Conservation (phyloP, 2,888 invertebrate species). For the Emmelina monodactyla region DNA sequence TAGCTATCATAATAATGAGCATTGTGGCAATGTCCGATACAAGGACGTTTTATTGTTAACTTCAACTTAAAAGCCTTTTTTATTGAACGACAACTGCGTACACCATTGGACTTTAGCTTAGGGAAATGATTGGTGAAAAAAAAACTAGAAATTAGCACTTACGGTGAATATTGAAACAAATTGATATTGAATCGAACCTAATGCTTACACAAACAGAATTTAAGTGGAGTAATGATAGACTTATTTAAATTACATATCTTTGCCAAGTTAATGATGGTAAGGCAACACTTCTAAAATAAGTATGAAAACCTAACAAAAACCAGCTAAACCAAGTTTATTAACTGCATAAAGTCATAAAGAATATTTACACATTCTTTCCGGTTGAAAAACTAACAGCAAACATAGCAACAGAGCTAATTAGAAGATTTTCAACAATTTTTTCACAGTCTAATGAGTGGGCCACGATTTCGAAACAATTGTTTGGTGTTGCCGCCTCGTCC, state of each 20-base stretch:
- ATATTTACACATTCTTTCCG: constrained; percentile 32
- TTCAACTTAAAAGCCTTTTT: constrained; percentile 15
- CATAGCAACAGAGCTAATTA: constrained; percentile 36
- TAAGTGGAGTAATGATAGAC: too few species aligned
- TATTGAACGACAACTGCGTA: not conserved
- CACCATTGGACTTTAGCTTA: not conserved
- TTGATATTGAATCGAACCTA: too few species aligned
- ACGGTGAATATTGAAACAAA: too few species aligned
- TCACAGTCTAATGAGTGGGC: constrained; percentile 30
- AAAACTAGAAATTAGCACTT: too few species aligned
- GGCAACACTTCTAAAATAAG: too few species aligned
- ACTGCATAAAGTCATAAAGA: constrained; percentile 34
- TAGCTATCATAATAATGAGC: constrained; percentile 11
- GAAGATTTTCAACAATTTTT: constrained; percentile 31
- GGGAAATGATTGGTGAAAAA: too few species aligned
- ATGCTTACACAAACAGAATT: too few species aligned
- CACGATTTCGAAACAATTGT: constrained; percentile 33
- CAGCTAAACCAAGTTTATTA: too few species aligned
- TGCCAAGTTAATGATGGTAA: too few species aligned
- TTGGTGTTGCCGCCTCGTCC: constrained; percentile 32
- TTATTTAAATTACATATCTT: too few species aligned
- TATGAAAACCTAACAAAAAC: too few species aligned
- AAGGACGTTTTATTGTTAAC: constrained; percentile 36
- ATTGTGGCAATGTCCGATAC: constrained; percentile 36
- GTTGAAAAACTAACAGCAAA: constrained; percentile 29